A percentile compares a stretch with the other conserved stretches of the same genome.
phyloP scores from a whole-genome alignment of 1,140 invertebrate species.

The Caligus rogercresseyi region DNA sequence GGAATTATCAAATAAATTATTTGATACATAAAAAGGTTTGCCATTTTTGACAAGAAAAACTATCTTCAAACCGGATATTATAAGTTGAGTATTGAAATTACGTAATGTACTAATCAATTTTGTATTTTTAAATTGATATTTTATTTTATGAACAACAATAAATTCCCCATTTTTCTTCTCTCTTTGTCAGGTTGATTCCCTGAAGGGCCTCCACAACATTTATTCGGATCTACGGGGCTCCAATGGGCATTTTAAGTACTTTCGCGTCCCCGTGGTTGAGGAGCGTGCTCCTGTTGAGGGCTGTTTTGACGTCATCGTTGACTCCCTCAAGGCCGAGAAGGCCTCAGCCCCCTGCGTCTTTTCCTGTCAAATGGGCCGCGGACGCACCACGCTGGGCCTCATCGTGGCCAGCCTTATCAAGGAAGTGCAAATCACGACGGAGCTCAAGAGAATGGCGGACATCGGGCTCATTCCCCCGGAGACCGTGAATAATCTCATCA shows the following conservation, averaged over 20 bases:
- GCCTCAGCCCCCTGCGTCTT: slow-evolving; percentile 10
- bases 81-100: too few species aligned
- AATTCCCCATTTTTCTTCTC: slow-evolving; percentile 7
- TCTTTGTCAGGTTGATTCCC: not conserved
- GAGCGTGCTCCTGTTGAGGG: slow-evolving; percentile 4
- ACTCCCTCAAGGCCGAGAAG: slow-evolving; percentile 3
- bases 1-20: too few species aligned
- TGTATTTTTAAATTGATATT: too few species aligned
- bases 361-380: slow-evolving; percentile 16
- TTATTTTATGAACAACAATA: too few species aligned
- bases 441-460: slow-evolving; percentile 10
- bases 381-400: slow-evolving; percentile 12
- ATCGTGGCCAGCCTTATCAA: slow-evolving; percentile 14
- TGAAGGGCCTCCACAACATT: slow-evolving; percentile 4
- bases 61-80: too few species aligned
- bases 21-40: too few species aligned
- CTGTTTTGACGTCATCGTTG: slow-evolving; percentile 16
- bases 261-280: slow-evolving; percentile 11
- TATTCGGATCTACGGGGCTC: not conserved
- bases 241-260: not conserved
- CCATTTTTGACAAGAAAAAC: too few species aligned
- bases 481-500: slow-evolving; percentile 12
- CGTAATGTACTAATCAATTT: too few species aligned
- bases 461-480: not conserved
- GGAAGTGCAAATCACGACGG: slow-evolving; percentile 17